phyloP scores from a whole-genome alignment of 2,888 invertebrate species.

The Ochlodes sylvanus region DNA sequence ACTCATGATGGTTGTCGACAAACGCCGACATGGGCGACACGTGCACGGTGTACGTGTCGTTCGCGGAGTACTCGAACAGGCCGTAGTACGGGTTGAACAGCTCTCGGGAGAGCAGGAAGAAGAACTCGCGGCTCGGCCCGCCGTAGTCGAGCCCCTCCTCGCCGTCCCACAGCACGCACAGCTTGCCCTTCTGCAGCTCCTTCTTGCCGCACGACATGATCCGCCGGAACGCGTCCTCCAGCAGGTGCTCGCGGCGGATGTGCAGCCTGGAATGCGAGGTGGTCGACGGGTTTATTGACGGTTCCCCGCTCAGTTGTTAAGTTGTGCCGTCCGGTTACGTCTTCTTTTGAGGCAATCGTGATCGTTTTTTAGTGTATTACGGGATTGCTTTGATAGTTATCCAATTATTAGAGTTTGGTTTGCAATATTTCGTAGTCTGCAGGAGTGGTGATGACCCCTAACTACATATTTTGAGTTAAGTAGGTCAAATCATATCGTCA shows the following conservation, averaged over 20 bases:
- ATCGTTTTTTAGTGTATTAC: no score
- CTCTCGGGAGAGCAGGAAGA: constrained; percentile 98
- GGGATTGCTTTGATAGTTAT: no score
- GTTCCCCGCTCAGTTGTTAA: no score
- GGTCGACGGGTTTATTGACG: constrained; percentile 1
- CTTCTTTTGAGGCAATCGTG: no score
- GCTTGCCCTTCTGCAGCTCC: constrained; percentile 96
- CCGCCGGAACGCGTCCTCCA: constrained; percentile 98
- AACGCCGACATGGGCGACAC: constrained; percentile 98
- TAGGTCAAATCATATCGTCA: no score
- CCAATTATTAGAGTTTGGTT: no score
- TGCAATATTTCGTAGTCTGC: no score
- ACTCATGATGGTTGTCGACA: constrained; percentile 98
- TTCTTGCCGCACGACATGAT: constrained; percentile 98
- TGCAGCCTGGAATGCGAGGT: constrained; percentile 88
- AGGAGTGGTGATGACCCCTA: no score
- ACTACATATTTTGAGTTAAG: no score
- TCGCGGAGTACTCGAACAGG: constrained; percentile 98
- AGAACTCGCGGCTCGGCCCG: constrained; percentile 98
- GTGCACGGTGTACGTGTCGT: constrained; percentile 98
- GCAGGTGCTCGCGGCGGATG: constrained; percentile 95
- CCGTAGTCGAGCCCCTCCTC: constrained; percentile 99
- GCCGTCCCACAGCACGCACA: constrained; percentile 97
- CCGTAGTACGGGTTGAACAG: constrained; percentile 99
- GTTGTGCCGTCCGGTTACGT: no score